Evolutionary conservation across 2,113 vertebrate genomes (phyloP), one percentile per base, ranked within the genome.

Genomic region (Paralichthys olivaceus): DNA sequence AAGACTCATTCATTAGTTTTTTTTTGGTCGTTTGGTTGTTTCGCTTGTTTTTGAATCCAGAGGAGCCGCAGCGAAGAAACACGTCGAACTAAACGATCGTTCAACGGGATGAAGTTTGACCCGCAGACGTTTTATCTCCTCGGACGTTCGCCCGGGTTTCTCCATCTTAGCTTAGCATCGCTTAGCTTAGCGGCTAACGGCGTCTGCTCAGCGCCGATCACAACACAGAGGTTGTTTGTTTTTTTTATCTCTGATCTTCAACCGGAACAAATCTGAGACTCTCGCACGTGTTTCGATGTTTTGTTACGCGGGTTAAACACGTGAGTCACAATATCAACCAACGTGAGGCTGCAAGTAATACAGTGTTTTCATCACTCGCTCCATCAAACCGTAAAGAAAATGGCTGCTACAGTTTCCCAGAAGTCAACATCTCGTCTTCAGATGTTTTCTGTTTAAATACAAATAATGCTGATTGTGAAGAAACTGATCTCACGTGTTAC

Each of bases 1-100:
- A 3, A 71, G 20, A 14, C 19, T 65, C 85, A 77, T 80, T 85
- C 68, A 85, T 81, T 82, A 29, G 14, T n/a, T 53, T 53, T n/a
- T 53, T 20, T 19, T 7, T 9, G 8, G 0, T 22, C 13, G 4
- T n/a, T 4, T 0, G 19, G 60, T 1, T 12, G 0, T 75, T 67
- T 25, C 0, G 0, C 0, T 3, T 54, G 0, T 64, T 13, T 34
- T 9, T 23, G n/a, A 40, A 13, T 40, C 37, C 12, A 40, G 8
- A 13, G 11, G 37, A 12, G 7, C 9, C 34, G 2, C 9, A 37
- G 34, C 2, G 45, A 5, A 47, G 1, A 47, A 5, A 47, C 6
- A 19, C 25, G n/a, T 55, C 5, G 4, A 25, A 26, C 9, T 25
- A 13, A 15, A 0, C 20, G 7, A 53, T 1, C 9, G 23, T 7